Evolutionary conservation across 2,113 vertebrate genomes (phyloP).

Genomic region (Caranx ignobilis): DNA sequence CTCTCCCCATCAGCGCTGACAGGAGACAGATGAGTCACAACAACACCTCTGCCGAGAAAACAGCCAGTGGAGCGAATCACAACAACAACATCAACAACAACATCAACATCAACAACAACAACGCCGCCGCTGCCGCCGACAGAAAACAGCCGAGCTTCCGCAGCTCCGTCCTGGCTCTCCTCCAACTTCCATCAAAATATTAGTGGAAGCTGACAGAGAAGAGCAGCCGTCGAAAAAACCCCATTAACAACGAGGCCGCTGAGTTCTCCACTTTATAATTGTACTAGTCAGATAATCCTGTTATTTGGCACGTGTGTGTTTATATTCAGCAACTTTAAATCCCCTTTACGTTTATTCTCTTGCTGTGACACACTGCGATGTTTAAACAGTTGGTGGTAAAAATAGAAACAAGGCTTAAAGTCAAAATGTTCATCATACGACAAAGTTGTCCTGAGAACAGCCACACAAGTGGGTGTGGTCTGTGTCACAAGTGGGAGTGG

Average conservation of each 20-base stretch:
- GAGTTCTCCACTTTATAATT: background rate
- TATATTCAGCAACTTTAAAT: too few species aligned
- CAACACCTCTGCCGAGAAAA: conserved; percentile 28
- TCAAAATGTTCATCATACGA: too few species aligned
- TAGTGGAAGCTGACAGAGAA: background rate
- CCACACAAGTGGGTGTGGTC: too few species aligned
- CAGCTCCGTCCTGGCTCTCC: background rate
- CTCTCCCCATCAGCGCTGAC: conserved; percentile 44
- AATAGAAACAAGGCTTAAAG: too few species aligned
- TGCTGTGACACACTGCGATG: too few species aligned
- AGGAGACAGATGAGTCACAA: conserved; percentile 59
- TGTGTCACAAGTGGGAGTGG: too few species aligned
- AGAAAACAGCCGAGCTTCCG: conserved; percentile 41
- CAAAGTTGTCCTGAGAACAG: too few species aligned
- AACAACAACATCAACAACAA: conserved; percentile 4
- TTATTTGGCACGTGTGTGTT: too few species aligned
- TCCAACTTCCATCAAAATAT: conserved; percentile 1
- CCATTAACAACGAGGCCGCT: background rate
- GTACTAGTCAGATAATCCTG: too few species aligned
- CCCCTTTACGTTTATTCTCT: too few species aligned
- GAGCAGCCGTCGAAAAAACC: background rate
- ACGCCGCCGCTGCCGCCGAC: background rate
- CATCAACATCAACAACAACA: too few species aligned
- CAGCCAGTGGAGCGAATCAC: conserved; percentile 30
- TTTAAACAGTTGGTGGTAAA: too few species aligned